phyloP scores from a whole-genome alignment of 2,888 invertebrate genomes.

The Drosophila affinis region DNA sequence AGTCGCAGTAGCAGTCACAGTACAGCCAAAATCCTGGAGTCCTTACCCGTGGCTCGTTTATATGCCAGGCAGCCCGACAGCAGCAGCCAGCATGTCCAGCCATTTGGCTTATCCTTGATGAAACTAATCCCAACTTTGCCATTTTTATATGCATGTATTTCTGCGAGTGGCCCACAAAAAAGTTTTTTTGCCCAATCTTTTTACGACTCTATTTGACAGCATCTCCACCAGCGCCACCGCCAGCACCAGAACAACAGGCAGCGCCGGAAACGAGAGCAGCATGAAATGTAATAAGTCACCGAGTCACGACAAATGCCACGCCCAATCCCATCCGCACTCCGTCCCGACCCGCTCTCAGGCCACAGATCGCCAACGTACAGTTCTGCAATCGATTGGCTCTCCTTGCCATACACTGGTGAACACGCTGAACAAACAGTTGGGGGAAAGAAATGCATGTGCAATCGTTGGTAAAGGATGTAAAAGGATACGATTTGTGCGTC shows the following conservation, averaged over 20 bases:
- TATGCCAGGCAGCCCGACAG: conserved; percentile 50
- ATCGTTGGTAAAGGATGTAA: no score
- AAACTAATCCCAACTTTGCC: conserved; percentile 80
- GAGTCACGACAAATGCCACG: conserved; percentile 57
- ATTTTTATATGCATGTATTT: conserved; percentile 76
- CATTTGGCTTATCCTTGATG: conserved; percentile 78
- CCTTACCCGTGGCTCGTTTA: conserved; percentile 57
- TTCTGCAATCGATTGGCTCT: conserved; percentile 25
- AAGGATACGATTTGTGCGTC: no score
- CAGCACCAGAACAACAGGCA: conserved; percentile 1
- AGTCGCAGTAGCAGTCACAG: no score
- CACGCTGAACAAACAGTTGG: not conserved
- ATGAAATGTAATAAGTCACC: conserved; percentile 75
- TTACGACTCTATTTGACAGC: conserved; percentile 79
- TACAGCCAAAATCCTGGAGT: conserved; percentile 23
- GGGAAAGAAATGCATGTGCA: not conserved
- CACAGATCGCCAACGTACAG: conserved; percentile 16
- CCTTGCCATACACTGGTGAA: conserved; percentile 19
- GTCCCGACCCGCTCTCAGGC: conserved; percentile 10
- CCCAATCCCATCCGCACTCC: conserved; percentile 7
- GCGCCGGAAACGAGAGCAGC: conserved; percentile 40
- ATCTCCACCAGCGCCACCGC: conserved; percentile 9
- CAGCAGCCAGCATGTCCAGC: conserved; percentile 62
- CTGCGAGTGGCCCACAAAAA: conserved; percentile 74
- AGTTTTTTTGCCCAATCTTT: conserved; percentile 80